These are phyloP conservation scores for Amblyjoppa fuscipennis DNA, from an alignment of 2,888 invertebrate genomes.

Conservation along the genomic window DNA sequence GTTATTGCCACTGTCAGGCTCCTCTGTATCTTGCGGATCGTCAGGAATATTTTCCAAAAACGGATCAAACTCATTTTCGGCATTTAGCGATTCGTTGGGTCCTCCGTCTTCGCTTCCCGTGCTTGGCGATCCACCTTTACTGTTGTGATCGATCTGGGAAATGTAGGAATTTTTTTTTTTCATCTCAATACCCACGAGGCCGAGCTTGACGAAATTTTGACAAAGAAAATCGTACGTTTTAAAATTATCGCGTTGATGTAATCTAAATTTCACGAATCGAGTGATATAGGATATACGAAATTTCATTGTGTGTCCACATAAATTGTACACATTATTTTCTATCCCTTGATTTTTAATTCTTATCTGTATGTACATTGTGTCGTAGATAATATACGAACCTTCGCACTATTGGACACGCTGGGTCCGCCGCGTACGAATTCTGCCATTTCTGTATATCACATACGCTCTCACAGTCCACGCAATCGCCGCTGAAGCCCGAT, in stretches of 20 bases:
- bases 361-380: constrained; percentile 4
- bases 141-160: constrained; percentile 81
- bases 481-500: constrained; percentile 63
- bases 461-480: constrained; percentile 71
- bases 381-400: constrained; percentile 77
- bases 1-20: constrained; percentile 87
- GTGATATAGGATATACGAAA: not conserved
- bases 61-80: constrained; percentile 87
- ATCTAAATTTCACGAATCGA: not conserved
- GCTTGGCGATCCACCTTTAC: constrained; percentile 90
- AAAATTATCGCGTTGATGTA: not conserved
- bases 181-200: not conserved
- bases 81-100: constrained; percentile 85
- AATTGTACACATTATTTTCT: not conserved
- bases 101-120: constrained; percentile 95
- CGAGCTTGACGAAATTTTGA: not conserved
- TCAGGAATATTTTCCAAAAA: constrained; percentile 85
- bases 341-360: not conserved
- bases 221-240: not conserved
- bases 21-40: constrained; percentile 84
- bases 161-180: constrained; percentile 15
- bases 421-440: constrained; percentile 86
- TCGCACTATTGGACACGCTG: constrained; percentile 85
- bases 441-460: constrained; percentile 83
- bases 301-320: not conserved